Evolutionary conservation across 2,797 vertebrate species (phyloP).

Genomic region (Microcaecilia unicolor): DNA sequence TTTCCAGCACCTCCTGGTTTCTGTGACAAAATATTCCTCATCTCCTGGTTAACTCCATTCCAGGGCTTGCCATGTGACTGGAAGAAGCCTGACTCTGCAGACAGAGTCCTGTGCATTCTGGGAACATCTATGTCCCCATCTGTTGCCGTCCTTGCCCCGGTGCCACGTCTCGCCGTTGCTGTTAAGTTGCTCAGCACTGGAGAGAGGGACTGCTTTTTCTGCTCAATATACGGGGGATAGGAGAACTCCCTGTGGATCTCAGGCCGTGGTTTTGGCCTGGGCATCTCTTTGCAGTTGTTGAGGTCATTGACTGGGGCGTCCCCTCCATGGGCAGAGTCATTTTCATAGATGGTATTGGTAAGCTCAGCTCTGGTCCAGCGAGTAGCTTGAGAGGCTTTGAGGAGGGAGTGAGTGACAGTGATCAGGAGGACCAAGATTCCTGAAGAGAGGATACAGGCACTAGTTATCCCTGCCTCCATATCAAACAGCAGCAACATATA

Average conservation of each 20-base stretch:
- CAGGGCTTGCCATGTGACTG: slow-evolving; percentile 60
- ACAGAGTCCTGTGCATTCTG: slow-evolving; percentile 57
- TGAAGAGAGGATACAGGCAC: slow-evolving; percentile 68
- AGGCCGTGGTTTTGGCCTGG: slow-evolving; percentile 44
- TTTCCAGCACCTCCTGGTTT: slow-evolving; percentile 58
- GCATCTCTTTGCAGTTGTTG: slow-evolving; percentile 34
- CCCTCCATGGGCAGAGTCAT: slow-evolving; percentile 39
- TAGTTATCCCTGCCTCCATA: slow-evolving; percentile 63
- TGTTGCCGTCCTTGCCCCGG: slow-evolving; percentile 5
- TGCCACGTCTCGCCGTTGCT: slow-evolving; percentile 31
- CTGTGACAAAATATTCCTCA: slow-evolving; percentile 61
- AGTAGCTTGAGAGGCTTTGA: slow-evolving; percentile 43
- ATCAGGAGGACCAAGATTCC: slow-evolving; percentile 68
- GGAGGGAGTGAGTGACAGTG: slow-evolving; percentile 56
- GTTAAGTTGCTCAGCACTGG: slow-evolving; percentile 31
- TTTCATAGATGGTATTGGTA: slow-evolving; percentile 55
- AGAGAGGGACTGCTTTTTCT: slow-evolving; percentile 30
- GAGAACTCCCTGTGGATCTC: slow-evolving; percentile 56
- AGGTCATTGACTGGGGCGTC: slow-evolving; percentile 35
- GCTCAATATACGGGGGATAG: slow-evolving; percentile 44
- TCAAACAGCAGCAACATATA: slow-evolving; percentile 78
- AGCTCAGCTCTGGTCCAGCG: slow-evolving; percentile 26
- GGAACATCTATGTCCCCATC: slow-evolving; percentile 46
- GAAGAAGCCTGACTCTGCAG: slow-evolving; percentile 55
- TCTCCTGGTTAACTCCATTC: slow-evolving; percentile 73